Percentiles rank a stretch among this genome's conserved stretches.
phyloP scores from a whole-genome alignment of 2,888 invertebrate species.

The Protodeltote pygarga region DNA sequence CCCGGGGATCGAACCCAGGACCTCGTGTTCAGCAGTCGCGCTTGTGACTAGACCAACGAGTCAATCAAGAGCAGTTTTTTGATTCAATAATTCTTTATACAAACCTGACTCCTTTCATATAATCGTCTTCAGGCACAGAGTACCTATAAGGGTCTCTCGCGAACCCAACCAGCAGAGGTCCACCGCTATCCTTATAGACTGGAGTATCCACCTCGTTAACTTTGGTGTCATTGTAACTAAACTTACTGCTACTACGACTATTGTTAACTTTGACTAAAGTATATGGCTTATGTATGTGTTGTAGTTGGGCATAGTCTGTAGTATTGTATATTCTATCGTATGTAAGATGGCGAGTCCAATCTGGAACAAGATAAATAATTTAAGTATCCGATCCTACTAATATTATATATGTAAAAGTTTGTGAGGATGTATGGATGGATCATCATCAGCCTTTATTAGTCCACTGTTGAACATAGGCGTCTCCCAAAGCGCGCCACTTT shows the following conservation, averaged over 20 bases:
- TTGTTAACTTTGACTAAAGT: constrained; percentile 47
- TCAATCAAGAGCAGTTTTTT: no score
- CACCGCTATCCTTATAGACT: constrained; percentile 49
- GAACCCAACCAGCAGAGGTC: constrained; percentile 69
- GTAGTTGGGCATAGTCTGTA: constrained; percentile 72
- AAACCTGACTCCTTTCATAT: constrained; percentile 75
- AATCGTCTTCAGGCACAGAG: constrained; percentile 76
- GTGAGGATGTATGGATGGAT: no score
- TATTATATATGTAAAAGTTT: constrained; percentile 5
- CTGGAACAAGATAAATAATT: constrained; percentile 62
- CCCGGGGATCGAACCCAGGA: no score
- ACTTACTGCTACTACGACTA: constrained; percentile 46
- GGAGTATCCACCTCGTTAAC: constrained; percentile 64
- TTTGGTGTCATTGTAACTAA: constrained; percentile 52
- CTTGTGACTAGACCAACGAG: no score
- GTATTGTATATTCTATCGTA: constrained; percentile 76
- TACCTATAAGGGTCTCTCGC: constrained; percentile 77
- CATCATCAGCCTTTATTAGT: no score
- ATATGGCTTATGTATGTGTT: constrained; percentile 59
- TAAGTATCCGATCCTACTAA: background rate
- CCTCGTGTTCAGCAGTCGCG: no score
- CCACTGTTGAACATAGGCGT: no score
- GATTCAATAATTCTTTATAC: constrained; percentile 12
- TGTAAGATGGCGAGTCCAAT: constrained; percentile 62
- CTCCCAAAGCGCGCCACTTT: no score